Percentiles rank a stretch among this genome's conserved stretches.
These are phyloP conservation scores for Pygoscelis antarcticus DNA, from an alignment of 2,113 vertebrate genomes.

Conservation along the genomic window DNA sequence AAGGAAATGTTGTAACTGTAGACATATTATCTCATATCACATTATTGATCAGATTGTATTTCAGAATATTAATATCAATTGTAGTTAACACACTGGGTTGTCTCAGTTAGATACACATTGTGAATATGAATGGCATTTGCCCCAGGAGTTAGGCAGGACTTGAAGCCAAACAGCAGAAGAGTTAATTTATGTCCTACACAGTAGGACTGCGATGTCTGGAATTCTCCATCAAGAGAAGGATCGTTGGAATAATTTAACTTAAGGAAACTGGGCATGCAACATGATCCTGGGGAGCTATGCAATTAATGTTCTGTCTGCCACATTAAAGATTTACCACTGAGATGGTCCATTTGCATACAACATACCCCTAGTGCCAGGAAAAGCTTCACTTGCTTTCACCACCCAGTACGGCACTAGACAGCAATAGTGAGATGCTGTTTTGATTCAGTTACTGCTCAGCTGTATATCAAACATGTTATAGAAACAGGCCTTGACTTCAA, in stretches of 20 bases:
- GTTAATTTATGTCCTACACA: slow-evolving; percentile 23
- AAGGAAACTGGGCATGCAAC: slow-evolving; percentile 31
- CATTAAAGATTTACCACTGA: slow-evolving; percentile 59
- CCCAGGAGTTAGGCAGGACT: slow-evolving; percentile 1
- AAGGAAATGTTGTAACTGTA: neutral
- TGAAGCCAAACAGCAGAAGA: neutral
- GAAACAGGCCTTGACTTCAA: slow-evolving; percentile 71
- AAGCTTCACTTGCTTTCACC: slow-evolving; percentile 43
- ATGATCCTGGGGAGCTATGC: slow-evolving; percentile 16
- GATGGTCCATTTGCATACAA: slow-evolving; percentile 53
- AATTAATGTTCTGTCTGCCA: slow-evolving; percentile 62
- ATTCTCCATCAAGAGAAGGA: slow-evolving; percentile 33
- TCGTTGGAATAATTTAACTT: slow-evolving; percentile 24
- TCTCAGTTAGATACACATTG: neutral
- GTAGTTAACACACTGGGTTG: neutral
- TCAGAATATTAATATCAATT: neutral
- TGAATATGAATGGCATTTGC: slow-evolving; percentile 8
- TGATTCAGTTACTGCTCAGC: slow-evolving; percentile 70
- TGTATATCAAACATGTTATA: slow-evolving; percentile 73
- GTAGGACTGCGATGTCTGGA: neutral
- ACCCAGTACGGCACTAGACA: slow-evolving; percentile 46
- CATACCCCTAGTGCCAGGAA: slow-evolving; percentile 48
- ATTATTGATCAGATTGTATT: neutral
- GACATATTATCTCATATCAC: neutral
- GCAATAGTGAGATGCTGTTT: slow-evolving; percentile 56